Conservation (phyloP, 2,888 invertebrate genomes). For the Odontothrips loti region DNA sequence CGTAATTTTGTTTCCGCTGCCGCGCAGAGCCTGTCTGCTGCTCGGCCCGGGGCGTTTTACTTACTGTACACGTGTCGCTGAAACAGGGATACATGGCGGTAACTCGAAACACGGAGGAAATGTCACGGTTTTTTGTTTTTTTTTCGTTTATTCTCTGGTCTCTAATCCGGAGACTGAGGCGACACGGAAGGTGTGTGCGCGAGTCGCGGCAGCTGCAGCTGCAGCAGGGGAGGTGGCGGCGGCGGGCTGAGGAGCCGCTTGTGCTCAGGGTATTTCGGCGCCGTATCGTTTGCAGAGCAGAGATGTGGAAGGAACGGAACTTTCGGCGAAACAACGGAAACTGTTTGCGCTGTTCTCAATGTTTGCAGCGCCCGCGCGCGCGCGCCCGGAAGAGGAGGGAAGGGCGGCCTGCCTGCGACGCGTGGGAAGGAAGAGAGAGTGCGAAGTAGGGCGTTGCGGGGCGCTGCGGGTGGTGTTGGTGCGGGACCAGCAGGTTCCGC, state of each 20-base stretch:
- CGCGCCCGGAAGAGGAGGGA: neutral
- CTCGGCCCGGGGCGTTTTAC: too few relatives aligned
- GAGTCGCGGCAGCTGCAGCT: neutral
- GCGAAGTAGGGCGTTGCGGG: neutral
- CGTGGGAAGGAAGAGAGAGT: neutral
- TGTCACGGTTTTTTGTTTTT: too few relatives aligned
- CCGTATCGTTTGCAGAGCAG: conserved; percentile 3
- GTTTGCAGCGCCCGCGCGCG: neutral
- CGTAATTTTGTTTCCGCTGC: too few relatives aligned
- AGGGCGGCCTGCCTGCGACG: neutral
- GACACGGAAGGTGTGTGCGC: neutral
- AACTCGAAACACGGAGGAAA: too few relatives aligned
- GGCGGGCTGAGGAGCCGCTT: neutral
- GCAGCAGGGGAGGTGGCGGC: neutral
- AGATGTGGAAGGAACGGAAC: conserved; percentile 26
- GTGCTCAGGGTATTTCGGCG: neutral
- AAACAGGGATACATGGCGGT: too few relatives aligned
- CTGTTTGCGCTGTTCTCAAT: conserved; percentile 21
- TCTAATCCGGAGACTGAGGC: too few relatives aligned
- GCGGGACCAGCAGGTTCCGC: too few relatives aligned
- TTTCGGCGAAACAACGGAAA: conserved; percentile 21
- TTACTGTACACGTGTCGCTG: too few relatives aligned
- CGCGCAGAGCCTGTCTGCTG: too few relatives aligned
- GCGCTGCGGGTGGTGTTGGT: too few relatives aligned
- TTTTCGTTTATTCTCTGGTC: too few relatives aligned